phyloP scores from a whole-genome alignment of 2,797 vertebrate genomes.

The Artibeus jamaicensis region DNA sequence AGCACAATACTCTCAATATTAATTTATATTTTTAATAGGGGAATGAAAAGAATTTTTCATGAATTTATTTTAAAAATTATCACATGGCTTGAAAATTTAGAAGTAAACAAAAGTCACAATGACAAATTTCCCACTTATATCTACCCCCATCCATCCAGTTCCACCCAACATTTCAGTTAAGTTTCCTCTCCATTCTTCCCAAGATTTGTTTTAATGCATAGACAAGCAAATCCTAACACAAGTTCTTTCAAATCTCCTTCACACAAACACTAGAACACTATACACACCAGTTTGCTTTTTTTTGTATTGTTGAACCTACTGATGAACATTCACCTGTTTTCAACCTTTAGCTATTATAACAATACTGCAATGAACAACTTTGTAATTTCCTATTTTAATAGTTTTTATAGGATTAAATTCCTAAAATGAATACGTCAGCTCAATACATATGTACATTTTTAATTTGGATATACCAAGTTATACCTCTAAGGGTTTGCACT shows the following conservation, averaged over 20 bases:
- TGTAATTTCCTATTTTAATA: constrained; percentile 13
- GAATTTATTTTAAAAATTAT: constrained; percentile 31
- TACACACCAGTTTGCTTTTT: background rate
- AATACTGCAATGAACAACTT: background rate
- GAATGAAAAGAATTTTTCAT: background rate
- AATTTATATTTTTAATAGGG: background rate
- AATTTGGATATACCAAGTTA: background rate
- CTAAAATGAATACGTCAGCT: background rate
- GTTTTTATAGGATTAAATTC: background rate
- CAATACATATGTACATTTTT: background rate
- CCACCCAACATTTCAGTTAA: background rate
- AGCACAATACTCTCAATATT: background rate
- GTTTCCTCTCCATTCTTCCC: background rate
- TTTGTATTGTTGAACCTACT: background rate
- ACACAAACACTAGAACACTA: constrained; percentile 4
- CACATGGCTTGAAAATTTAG: background rate
- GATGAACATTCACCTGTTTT: background rate
- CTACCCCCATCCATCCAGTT: background rate
- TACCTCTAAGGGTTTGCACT: background rate
- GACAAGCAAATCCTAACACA: constrained; percentile 25
- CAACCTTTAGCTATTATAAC: background rate
- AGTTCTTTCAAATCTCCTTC: background rate
- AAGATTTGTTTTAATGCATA: background rate
- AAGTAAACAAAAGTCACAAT: background rate
- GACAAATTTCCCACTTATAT: background rate